A percentile compares a stretch with the other conserved stretches of the same genome.
Conservation (phyloP, 92 coral and sea anemone species). For the Phymanthus crucifer region DNA sequence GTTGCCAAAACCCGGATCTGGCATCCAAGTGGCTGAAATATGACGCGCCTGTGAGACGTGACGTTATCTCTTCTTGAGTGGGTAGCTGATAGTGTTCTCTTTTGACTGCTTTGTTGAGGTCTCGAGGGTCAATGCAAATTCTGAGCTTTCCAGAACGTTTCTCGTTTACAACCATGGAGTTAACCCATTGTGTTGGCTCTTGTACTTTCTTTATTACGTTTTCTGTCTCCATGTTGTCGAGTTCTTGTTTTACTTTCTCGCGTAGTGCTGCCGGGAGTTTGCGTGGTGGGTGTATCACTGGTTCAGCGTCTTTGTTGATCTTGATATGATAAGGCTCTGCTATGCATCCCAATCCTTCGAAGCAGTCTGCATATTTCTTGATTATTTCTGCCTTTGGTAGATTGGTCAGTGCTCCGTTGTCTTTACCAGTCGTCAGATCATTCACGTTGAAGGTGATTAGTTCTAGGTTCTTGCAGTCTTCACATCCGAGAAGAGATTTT, state of each 20-base stretch:
- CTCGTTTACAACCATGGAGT: conserved; percentile 51
- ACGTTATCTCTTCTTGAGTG: conserved; percentile 63
- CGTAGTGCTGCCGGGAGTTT: background rate
- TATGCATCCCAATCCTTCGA: background rate
- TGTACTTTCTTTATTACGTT: conserved; percentile 21
- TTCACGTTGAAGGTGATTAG: conserved; percentile 27
- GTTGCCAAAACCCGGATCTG: conserved; percentile 56
- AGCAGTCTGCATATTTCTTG: conserved; percentile 19
- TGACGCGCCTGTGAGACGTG: conserved; percentile 51
- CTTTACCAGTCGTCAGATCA: conserved; percentile 3
- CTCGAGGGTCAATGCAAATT: conserved; percentile 63
- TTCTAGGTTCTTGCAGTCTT: conserved; percentile 37
- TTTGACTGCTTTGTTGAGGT: conserved; percentile 52
- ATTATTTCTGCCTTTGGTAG: conserved; percentile 45
- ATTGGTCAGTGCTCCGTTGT: conserved; percentile 38
- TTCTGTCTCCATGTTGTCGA: conserved; percentile 40
- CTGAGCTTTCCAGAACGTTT: conserved; percentile 52
- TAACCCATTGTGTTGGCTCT: conserved; percentile 59
- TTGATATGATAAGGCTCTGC: background rate
- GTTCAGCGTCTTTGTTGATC: background rate
- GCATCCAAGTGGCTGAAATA: conserved; percentile 62
- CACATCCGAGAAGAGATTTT: conserved; percentile 40
- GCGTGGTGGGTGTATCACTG: background rate
- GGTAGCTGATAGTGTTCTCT: conserved; percentile 62
- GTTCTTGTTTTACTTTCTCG: conserved; percentile 7